phyloP scores from a whole-genome alignment of 2,888 invertebrate species.

The Heliconius erato region DNA sequence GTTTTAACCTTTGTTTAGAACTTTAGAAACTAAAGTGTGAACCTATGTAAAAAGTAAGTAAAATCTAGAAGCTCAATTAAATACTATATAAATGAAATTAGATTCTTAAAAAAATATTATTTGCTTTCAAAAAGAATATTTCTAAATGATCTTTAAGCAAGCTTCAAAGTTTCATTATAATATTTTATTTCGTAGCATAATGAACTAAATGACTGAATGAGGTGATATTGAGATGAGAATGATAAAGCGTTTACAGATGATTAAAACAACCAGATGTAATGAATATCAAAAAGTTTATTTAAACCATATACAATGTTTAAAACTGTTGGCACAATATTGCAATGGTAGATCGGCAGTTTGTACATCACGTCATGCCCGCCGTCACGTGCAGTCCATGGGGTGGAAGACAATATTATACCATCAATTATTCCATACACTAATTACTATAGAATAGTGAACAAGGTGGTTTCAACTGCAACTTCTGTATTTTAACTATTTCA shows the following conservation, averaged over 20 bases:
- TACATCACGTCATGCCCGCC: conserved; percentile 27
- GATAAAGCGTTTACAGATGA: conserved; percentile 29
- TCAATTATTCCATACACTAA: conserved; percentile 16
- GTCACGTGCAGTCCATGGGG: neutral
- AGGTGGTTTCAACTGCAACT: conserved; percentile 10
- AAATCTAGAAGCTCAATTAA: neutral
- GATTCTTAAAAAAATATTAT: neutral
- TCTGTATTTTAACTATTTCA: neutral
- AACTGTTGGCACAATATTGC: conserved; percentile 80
- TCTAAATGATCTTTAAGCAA: neutral
- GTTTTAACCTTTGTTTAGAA: too few relatives aligned
- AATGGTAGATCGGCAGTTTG: conserved; percentile 47
- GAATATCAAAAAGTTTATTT: conserved; percentile 81
- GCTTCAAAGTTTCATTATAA: neutral
- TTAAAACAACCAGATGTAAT: conserved; percentile 60
- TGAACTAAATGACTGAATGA: neutral
- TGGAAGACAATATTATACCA: conserved; percentile 33
- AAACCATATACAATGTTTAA: conserved; percentile 70
- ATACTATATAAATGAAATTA: neutral
- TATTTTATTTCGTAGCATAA: neutral
- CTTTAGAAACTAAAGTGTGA: too few relatives aligned
- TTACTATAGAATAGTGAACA: conserved; percentile 3
- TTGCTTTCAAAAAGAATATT: neutral
- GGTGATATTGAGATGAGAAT: conserved; percentile 20
- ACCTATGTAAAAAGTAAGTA: too few relatives aligned